Conservation (phyloP, 2,797 vertebrate species). For the Tiaroga cobitis region DNA sequence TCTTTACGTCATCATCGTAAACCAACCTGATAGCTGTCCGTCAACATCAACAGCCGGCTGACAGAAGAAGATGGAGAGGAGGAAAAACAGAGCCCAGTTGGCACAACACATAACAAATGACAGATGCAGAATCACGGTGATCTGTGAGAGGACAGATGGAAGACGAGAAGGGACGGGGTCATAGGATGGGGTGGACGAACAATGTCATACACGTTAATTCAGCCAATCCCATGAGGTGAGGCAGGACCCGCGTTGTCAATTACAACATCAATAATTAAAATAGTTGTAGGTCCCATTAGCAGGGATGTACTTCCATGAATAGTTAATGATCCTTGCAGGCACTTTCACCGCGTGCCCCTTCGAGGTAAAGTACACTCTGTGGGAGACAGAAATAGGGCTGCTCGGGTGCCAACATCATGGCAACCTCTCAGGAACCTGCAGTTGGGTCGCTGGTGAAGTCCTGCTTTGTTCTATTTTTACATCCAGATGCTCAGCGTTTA, state of each 20-base stretch:
- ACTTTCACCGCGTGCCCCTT: slow-evolving; percentile 43
- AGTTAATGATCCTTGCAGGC: slow-evolving; percentile 59
- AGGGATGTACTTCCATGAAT: slow-evolving; percentile 66
- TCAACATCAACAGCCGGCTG: slow-evolving; percentile 17
- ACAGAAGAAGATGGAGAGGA: background rate
- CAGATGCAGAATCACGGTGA: slow-evolving; percentile 42
- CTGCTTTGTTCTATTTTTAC: slow-evolving; percentile 27
- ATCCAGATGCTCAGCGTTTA: background rate
- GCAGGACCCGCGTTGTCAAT: slow-evolving; percentile 50
- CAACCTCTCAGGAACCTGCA: background rate
- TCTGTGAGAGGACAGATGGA: slow-evolving; percentile 34
- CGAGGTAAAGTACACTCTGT: slow-evolving; percentile 26
- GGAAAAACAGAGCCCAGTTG: slow-evolving; percentile 13
- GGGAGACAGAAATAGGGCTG: slow-evolving; percentile 27
- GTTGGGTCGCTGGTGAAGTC: background rate
- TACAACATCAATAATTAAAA: slow-evolving; percentile 68
- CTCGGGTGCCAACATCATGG: slow-evolving; percentile 1
- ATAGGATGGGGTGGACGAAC: slow-evolving; percentile 36
- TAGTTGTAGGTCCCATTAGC: slow-evolving; percentile 59
- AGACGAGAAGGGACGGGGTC: slow-evolving; percentile 26
- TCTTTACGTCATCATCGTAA: slow-evolving; percentile 11
- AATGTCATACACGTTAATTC: slow-evolving; percentile 60
- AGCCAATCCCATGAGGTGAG: slow-evolving; percentile 44
- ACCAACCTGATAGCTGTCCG: slow-evolving; percentile 38
- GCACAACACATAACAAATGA: slow-evolving; percentile 34